Percentiles rank a stretch among this genome's conserved stretches.
Conservation (phyloP, 2,888 invertebrate species). For the Argyra leucocephala region DNA sequence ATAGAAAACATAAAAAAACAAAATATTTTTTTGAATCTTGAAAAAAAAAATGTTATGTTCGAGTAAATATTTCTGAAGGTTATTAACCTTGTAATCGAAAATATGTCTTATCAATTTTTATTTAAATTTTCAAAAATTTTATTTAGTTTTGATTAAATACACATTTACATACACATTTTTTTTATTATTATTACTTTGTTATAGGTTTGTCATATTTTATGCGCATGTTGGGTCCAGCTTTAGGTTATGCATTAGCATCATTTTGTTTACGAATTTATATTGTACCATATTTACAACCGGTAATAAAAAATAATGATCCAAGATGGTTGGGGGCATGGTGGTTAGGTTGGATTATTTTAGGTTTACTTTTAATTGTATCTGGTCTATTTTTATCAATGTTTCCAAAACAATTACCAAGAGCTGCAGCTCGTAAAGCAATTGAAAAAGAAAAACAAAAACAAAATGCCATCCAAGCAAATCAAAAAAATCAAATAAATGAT, state of each 20-base stretch:
- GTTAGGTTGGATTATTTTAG: constrained; percentile 62
- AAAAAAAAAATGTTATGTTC: too few species aligned
- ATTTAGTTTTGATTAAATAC: too few species aligned
- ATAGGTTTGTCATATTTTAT: constrained; percentile 57
- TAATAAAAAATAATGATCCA: constrained; percentile 57
- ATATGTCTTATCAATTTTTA: too few species aligned
- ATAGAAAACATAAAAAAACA: too few species aligned
- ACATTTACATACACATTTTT: too few species aligned
- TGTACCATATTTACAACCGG: constrained; percentile 54
- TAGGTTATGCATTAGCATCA: constrained; percentile 58
- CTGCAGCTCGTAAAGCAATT: constrained; percentile 49
- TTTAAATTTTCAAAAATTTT: too few species aligned
- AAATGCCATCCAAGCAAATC: constrained; percentile 22
- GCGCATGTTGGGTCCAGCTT: constrained; percentile 58
- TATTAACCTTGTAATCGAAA: too few species aligned
- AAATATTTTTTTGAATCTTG: too few species aligned
- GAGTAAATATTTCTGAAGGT: too few species aligned
- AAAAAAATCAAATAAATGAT: constrained; percentile 27
- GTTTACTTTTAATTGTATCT: constrained; percentile 49
- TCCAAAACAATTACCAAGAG: constrained; percentile 58
- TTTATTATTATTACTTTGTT: too few species aligned
- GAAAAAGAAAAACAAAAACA: constrained; percentile 34
- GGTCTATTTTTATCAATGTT: constrained; percentile 56
- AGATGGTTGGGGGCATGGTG: constrained; percentile 80
- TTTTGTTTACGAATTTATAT: constrained; percentile 57